Conservation (phyloP, 2,113 vertebrate genomes). For the Genyomyrus donnyi region DNA sequence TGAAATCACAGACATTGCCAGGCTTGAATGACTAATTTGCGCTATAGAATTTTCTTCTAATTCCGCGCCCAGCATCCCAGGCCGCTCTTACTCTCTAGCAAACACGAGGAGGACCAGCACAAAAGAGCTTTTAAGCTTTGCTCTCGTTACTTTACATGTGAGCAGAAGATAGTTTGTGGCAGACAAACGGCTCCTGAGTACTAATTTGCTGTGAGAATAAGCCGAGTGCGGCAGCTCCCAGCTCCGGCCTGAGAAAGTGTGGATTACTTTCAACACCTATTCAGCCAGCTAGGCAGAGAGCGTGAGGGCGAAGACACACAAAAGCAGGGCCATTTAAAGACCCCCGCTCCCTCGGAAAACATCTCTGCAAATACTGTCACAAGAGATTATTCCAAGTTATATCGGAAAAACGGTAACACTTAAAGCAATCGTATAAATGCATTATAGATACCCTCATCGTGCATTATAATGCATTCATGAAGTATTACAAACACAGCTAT, state of each 20-base stretch:
- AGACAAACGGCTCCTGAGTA: constrained; percentile 14
- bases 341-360: background rate
- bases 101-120: constrained; percentile 24
- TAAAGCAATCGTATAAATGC: too few relatives aligned
- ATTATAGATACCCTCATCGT: too few relatives aligned
- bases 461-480: too few relatives aligned
- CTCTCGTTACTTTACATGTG: constrained; percentile 21
- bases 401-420: background rate
- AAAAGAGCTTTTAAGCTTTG: constrained; percentile 34
- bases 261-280: constrained; percentile 20
- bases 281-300: background rate
- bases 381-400: background rate
- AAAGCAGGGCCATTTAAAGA: background rate
- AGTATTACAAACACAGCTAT: too few relatives aligned
- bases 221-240: background rate
- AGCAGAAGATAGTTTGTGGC: constrained; percentile 24
- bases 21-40: constrained; percentile 39
- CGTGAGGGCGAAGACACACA: background rate
- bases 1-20: constrained; percentile 39
- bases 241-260: constrained; percentile 20
- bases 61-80: constrained; percentile 10
- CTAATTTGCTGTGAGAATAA: constrained; percentile 15
- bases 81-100: constrained; percentile 17
- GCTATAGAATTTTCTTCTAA: constrained; percentile 28
- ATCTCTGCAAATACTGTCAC: background rate